Percentiles rank a stretch among this genome's conserved stretches.
phyloP scores from a whole-genome alignment of 2,888 invertebrate genomes.

The Neria commutata region DNA sequence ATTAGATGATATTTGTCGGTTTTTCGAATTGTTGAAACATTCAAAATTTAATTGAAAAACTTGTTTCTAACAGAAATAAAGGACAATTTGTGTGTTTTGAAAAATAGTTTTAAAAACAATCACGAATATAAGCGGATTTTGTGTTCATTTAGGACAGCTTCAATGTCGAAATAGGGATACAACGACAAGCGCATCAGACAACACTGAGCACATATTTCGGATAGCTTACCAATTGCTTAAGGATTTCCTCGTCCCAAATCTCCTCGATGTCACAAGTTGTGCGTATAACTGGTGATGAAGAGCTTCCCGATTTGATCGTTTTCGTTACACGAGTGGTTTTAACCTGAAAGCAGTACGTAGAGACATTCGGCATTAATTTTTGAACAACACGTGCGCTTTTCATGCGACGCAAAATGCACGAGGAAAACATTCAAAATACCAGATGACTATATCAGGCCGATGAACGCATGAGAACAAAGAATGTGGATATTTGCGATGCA shows the following conservation, averaged over 20 bases:
- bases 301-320: conserved; percentile 58
- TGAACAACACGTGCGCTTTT: neutral
- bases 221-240: conserved; percentile 72
- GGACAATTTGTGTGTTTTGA: neutral
- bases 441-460: conserved; percentile 48
- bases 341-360: conserved; percentile 59
- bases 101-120: neutral
- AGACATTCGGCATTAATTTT: neutral
- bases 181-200: too few relatives aligned
- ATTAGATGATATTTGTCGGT: too few relatives aligned
- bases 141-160: too few relatives aligned
- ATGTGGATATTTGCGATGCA: neutral
- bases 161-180: too few relatives aligned
- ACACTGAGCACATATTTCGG: neutral
- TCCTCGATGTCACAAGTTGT: conserved; percentile 71
- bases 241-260: conserved; percentile 78
- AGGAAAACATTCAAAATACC: conserved; percentile 19
- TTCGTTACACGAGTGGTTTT: conserved; percentile 62
- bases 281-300: conserved; percentile 63
- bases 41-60: too few relatives aligned
- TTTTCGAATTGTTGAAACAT: too few relatives aligned
- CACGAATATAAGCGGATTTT: neutral
- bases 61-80: too few relatives aligned
- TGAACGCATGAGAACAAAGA: conserved; percentile 39
- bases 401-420: neutral